These are phyloP conservation scores for Macrobrachium rosenbergii DNA, from an alignment of 1,140 invertebrate species.

Conservation along the genomic window DNA sequence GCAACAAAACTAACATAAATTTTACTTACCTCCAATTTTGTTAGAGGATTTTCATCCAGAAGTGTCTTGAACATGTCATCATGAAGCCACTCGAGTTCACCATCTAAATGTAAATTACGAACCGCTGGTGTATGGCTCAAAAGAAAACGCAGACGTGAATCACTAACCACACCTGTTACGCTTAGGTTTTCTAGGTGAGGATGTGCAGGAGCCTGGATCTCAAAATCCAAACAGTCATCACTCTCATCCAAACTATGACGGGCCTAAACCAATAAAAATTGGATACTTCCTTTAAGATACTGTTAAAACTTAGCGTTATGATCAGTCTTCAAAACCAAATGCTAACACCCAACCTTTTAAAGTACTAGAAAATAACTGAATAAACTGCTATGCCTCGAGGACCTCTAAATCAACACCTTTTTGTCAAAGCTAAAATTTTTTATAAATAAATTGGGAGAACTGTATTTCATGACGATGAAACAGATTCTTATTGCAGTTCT, in stretches of 20 bases:
- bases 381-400: too few relatives aligned
- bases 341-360: too few relatives aligned
- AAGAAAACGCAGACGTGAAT: constrained; percentile 43
- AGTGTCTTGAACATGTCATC: constrained; percentile 41
- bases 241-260: constrained; percentile 54
- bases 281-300: not conserved
- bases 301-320: not conserved
- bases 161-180: constrained; percentile 46
- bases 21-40: constrained; percentile 44
- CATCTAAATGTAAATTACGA: constrained; percentile 46
- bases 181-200: constrained; percentile 41
- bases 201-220: constrained; percentile 45
- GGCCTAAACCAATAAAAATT: constrained; percentile 13
- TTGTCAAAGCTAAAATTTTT: too few relatives aligned
- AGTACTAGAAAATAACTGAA: too few relatives aligned
- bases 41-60: constrained; percentile 46
- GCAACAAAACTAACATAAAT: not conserved
- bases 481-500: too few relatives aligned
- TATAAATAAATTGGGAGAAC: too few relatives aligned
- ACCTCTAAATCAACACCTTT: too few relatives aligned
- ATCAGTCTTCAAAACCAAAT: too few relatives aligned
- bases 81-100: constrained; percentile 59
- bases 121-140: constrained; percentile 49
- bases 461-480: too few relatives aligned
- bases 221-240: constrained; percentile 55